phyloP scores from a whole-genome alignment of 2,888 invertebrate species.

The Nycteola revayana region DNA sequence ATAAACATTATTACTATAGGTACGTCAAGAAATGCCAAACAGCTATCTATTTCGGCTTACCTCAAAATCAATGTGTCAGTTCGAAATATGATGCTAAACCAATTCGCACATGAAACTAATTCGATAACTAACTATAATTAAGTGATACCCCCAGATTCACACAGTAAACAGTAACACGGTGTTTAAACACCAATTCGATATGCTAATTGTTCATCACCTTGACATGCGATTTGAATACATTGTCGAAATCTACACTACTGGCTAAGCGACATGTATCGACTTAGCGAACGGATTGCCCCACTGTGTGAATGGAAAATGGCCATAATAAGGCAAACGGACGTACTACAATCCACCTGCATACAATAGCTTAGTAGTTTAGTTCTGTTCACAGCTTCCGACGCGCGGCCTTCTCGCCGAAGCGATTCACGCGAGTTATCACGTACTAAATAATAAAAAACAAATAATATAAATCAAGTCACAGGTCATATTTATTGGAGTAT shows the following conservation, averaged over 20 bases:
- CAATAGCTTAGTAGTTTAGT: conserved; percentile 77
- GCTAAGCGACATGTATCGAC: conserved; percentile 3
- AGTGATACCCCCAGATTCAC: conserved; percentile 22
- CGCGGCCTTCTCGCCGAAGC: conserved; percentile 58
- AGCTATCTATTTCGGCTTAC: neutral
- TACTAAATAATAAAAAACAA: conserved; percentile 25
- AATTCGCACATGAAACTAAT: conserved; percentile 22
- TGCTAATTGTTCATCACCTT: conserved; percentile 58
- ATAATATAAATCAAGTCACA: conserved; percentile 18
- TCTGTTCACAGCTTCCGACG: conserved; percentile 75
- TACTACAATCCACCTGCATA: conserved; percentile 79
- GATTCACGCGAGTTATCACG: conserved; percentile 41
- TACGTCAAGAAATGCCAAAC: no score
- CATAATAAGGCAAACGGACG: conserved; percentile 72
- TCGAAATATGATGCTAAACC: conserved; percentile 11
- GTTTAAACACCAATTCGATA: conserved; percentile 49
- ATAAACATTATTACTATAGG: no score
- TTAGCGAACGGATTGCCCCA: conserved; percentile 58
- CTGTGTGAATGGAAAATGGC: conserved; percentile 75
- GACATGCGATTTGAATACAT: conserved; percentile 47
- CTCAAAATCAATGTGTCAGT: neutral
- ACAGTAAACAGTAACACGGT: conserved; percentile 30
- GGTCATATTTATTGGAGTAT: conserved; percentile 11
- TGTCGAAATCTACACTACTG: conserved; percentile 34
- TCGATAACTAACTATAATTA: conserved; percentile 26